These are phyloP conservation scores for Sciurus carolinensis DNA, from an alignment of 2,797 vertebrate genomes.

Conservation along the genomic window DNA sequence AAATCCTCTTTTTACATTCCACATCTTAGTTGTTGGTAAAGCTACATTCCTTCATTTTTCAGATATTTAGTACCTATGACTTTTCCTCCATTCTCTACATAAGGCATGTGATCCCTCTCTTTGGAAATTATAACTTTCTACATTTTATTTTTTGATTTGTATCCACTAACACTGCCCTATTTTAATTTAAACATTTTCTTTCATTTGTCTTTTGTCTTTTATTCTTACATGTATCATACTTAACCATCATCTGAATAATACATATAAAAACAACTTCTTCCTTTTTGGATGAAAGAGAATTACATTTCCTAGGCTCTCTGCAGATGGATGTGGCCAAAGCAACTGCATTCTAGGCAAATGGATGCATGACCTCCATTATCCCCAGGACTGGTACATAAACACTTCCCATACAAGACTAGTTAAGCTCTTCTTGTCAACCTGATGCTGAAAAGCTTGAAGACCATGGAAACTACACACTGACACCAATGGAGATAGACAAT, in stretches of 20 bases:
- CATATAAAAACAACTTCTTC: background rate
- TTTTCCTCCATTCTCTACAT: background rate
- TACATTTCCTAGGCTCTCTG: background rate
- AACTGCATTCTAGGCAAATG: background rate
- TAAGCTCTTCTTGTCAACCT: background rate
- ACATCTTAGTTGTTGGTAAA: background rate
- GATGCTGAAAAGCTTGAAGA: background rate
- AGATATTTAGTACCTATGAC: background rate
- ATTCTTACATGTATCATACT: background rate
- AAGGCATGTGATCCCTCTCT: background rate
- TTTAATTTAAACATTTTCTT: background rate
- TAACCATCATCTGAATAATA: background rate
- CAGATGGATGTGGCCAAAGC: background rate
- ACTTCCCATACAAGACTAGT: background rate
- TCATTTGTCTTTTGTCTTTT: background rate
- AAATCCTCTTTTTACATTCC: background rate
- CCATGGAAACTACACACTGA: background rate
- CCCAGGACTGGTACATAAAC: background rate
- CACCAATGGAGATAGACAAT: background rate
- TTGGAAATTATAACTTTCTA: background rate
- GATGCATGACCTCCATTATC: background rate
- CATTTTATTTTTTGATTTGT: conserved; percentile 11
- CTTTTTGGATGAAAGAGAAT: background rate
- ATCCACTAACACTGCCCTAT: background rate
- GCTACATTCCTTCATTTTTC: background rate